Evolutionary conservation across 2,113 vertebrate genomes (phyloP).

Genomic region (Chascanopsetta lugubris): DNA sequence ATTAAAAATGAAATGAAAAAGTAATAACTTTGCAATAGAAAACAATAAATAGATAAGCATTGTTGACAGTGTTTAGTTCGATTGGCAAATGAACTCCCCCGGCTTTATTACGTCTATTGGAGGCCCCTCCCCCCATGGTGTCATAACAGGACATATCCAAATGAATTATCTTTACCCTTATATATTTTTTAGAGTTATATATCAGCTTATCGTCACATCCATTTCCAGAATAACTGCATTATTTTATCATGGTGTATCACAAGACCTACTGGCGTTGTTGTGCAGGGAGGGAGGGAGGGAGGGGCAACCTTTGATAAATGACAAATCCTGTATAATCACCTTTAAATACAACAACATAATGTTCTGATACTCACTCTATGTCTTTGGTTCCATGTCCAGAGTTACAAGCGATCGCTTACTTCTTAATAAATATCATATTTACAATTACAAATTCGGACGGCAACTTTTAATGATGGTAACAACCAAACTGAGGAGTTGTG

Average conservation of each 20-base stretch:
- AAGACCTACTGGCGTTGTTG: too few relatives aligned
- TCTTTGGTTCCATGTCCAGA: constrained; percentile 68
- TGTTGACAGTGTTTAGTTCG: neutral
- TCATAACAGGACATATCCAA: neutral
- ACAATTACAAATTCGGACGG: constrained; percentile 42
- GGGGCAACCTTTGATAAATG: too few relatives aligned
- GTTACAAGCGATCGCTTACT: constrained; percentile 7
- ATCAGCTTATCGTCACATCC: too few relatives aligned
- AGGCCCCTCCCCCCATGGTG: neutral
- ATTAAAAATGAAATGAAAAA: neutral
- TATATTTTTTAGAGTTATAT: too few relatives aligned
- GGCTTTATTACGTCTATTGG: too few relatives aligned
- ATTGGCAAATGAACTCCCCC: neutral
- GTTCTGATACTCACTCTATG: neutral
- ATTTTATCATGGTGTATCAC: too few relatives aligned
- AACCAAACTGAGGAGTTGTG: constrained; percentile 5
- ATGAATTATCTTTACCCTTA: neutral
- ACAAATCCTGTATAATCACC: neutral
- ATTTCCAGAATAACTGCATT: too few relatives aligned
- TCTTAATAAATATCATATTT: constrained; percentile 68
- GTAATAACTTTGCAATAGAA: neutral
- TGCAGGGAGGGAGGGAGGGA: too few relatives aligned
- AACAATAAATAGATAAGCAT: neutral
- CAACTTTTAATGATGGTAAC: constrained; percentile 34
- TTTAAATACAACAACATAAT: neutral